A percentile compares a stretch with the other conserved stretches of the same genome.
Evolutionary conservation across 1,140 invertebrate species (phyloP).

Genomic region (Dendrolimus kikuchii): DNA sequence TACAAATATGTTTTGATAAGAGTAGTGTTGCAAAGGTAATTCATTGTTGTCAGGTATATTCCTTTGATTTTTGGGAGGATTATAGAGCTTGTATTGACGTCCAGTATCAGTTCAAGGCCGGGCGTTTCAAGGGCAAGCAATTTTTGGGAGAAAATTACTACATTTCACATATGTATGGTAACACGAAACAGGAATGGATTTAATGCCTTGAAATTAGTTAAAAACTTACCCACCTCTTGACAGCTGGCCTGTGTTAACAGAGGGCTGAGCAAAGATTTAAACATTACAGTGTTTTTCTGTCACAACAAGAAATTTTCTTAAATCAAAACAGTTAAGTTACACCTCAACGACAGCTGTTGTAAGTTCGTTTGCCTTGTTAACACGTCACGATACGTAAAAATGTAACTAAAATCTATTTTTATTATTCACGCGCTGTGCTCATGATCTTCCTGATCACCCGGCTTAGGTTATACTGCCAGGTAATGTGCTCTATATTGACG

Average conservation of each 20-base stretch:
- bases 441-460: constrained; percentile 51
- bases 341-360: constrained; percentile 30
- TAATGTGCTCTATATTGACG: constrained; percentile 15
- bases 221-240: constrained; percentile 78
- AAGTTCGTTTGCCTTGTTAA: constrained; percentile 56
- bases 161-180: no score
- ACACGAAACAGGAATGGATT: no score
- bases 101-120: constrained; percentile 52
- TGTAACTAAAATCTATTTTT: constrained; percentile 65
- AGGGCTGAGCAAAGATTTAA: constrained; percentile 62
- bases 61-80: not conserved
- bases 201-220: constrained; percentile 22
- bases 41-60: not conserved
- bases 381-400: constrained; percentile 64
- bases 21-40: not conserved
- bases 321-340: constrained; percentile 47
- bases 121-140: constrained; percentile 43
- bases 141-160: constrained; percentile 17
- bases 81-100: constrained; percentile 23
- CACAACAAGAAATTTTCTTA: constrained; percentile 38
- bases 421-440: constrained; percentile 57
- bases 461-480: constrained; percentile 17
- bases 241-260: constrained; percentile 71
- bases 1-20: not conserved
- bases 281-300: constrained; percentile 67